phyloP scores from a whole-genome alignment of 2,888 invertebrate genomes.

The Apodemia duryi region DNA sequence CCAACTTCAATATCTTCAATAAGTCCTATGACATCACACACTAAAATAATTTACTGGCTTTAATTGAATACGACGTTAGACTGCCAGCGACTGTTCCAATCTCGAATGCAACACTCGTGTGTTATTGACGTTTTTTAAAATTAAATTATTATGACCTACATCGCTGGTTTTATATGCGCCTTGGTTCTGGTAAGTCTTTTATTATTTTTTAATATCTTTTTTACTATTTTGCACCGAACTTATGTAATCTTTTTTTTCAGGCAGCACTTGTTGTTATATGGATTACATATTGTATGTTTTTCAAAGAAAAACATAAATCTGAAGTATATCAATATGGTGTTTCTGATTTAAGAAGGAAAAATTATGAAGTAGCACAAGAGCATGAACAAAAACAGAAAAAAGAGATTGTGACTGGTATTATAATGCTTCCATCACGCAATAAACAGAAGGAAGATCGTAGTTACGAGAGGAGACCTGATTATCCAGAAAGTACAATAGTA shows the following conservation, averaged over 20 bases:
- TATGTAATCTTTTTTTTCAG: slow-evolving; percentile 39
- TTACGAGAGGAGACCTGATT: slow-evolving; percentile 61
- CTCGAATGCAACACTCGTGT: slow-evolving; percentile 57
- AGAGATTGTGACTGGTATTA: slow-evolving; percentile 50
- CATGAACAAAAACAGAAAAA: slow-evolving; percentile 45
- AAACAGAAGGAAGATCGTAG: slow-evolving; percentile 48
- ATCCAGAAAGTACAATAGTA: slow-evolving; percentile 58
- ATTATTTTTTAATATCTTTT: slow-evolving; percentile 2
- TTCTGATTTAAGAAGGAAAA: slow-evolving; percentile 50
- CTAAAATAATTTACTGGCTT: slow-evolving; percentile 53
- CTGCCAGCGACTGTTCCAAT: slow-evolving; percentile 49
- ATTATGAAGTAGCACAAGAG: slow-evolving; percentile 43
- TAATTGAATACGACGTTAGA: slow-evolving; percentile 60
- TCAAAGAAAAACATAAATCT: slow-evolving; percentile 59
- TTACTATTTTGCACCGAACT: background rate
- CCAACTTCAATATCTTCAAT: slow-evolving; percentile 49
- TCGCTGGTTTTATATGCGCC: slow-evolving; percentile 59
- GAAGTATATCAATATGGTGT: slow-evolving; percentile 56
- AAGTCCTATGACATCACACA: slow-evolving; percentile 62
- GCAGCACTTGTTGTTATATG: slow-evolving; percentile 54
- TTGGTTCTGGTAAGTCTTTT: slow-evolving; percentile 56
- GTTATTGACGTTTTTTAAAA: slow-evolving; percentile 32
- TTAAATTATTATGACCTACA: slow-evolving; percentile 53
- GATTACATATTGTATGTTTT: slow-evolving; percentile 70
- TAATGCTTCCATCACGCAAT: slow-evolving; percentile 57